These are phyloP conservation scores for Columba janthina DNA, from an alignment of 2,113 vertebrate species.

Conservation along the genomic window DNA sequence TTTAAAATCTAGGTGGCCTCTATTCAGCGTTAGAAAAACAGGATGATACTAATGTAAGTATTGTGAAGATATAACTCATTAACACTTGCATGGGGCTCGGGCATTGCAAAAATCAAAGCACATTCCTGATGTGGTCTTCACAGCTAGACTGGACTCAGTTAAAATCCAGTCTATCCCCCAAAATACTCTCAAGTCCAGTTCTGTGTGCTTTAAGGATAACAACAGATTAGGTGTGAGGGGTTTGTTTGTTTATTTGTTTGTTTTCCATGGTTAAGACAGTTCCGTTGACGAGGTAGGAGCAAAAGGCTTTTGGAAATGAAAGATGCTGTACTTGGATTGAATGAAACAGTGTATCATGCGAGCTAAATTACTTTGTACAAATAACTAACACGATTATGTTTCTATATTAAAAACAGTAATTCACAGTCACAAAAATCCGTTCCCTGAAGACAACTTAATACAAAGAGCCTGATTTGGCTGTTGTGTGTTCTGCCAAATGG, in stretches of 20 bases:
- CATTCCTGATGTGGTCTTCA: neutral
- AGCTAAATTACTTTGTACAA: neutral
- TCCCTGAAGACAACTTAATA: constrained; percentile 46
- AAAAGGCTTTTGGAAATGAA: neutral
- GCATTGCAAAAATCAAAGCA: neutral
- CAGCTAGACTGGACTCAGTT: neutral
- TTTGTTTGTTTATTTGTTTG: neutral
- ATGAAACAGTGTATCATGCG: neutral
- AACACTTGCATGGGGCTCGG: neutral
- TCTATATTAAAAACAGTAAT: constrained; percentile 66
- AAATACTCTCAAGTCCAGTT: neutral
- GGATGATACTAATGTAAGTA: neutral
- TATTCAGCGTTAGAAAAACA: neutral
- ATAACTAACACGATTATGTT: constrained; percentile 6
- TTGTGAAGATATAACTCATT: neutral
- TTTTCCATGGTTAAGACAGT: neutral
- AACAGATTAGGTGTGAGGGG: neutral
- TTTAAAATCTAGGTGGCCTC: neutral
- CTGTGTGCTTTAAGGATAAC: neutral
- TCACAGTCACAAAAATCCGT: constrained; percentile 34
- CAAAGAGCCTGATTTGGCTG: neutral
- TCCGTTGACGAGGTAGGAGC: neutral
- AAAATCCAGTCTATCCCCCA: neutral
- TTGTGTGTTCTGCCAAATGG: neutral
- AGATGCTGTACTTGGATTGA: neutral